These are phyloP conservation scores for Cerastis leucographa DNA, from an alignment of 2,888 invertebrate genomes.

Conservation along the genomic window DNA sequence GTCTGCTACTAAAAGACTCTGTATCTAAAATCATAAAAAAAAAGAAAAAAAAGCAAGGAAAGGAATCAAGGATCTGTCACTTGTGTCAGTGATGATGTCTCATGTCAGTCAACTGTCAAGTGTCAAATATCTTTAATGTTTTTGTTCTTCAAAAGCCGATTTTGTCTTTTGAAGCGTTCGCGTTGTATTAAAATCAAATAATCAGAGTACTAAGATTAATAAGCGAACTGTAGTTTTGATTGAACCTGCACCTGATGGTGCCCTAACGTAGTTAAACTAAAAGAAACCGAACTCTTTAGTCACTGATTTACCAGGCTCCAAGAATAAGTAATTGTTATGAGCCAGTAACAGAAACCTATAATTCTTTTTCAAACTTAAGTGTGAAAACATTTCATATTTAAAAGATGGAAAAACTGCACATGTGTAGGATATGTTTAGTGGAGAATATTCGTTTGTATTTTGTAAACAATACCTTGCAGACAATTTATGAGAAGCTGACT, in stretches of 20 bases:
- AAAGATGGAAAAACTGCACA: conserved; percentile 26
- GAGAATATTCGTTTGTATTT: conserved; percentile 65
- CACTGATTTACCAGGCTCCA: background rate
- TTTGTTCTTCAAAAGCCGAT: background rate
- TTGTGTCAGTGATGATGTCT: background rate
- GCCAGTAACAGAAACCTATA: background rate
- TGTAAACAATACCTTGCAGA: conserved; percentile 72
- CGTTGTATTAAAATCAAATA: background rate
- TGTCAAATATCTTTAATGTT: background rate
- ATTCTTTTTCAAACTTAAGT: background rate
- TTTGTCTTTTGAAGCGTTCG: background rate
- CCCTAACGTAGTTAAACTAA: background rate
- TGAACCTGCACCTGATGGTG: background rate
- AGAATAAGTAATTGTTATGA: background rate
- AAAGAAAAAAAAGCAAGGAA: no score
- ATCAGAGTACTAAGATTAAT: background rate
- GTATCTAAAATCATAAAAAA: no score
- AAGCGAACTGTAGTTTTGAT: background rate
- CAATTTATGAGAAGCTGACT: conserved; percentile 76
- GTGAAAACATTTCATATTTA: no score
- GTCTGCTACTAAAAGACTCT: no score
- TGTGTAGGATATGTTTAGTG: conserved; percentile 75
- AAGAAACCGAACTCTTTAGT: background rate
- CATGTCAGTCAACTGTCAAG: no score
- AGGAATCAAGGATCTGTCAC: no score